These are phyloP conservation scores for Leptopilina drosophilae DNA, from an alignment of 2,888 invertebrate species.

Conservation along the genomic window DNA sequence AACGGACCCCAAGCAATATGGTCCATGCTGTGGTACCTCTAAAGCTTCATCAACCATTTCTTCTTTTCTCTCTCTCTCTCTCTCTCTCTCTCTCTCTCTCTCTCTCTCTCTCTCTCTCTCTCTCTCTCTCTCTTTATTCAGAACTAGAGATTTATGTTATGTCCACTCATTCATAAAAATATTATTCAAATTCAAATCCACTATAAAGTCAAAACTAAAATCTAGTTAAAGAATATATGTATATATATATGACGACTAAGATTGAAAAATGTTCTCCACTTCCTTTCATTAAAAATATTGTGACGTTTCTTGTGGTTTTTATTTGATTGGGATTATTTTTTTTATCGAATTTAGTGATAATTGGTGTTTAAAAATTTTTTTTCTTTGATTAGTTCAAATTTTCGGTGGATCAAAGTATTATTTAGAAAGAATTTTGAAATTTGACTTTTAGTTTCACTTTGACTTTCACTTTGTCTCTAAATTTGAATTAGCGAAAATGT, in stretches of 20 bases:
- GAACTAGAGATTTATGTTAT: constrained; percentile 73
- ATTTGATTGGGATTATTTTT: too few relatives aligned
- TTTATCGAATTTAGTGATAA: too few relatives aligned
- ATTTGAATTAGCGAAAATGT: too few relatives aligned
- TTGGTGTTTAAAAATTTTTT: too few relatives aligned
- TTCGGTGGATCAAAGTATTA: too few relatives aligned
- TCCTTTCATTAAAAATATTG: constrained; percentile 17
- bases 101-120: constrained; percentile 64
- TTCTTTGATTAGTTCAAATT: too few relatives aligned
- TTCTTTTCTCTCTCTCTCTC: constrained; percentile 57
- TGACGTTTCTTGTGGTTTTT: too few relatives aligned
- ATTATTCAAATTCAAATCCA: constrained; percentile 76
- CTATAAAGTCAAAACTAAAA: constrained; percentile 62
- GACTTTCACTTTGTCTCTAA: too few relatives aligned
- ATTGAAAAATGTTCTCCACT: constrained; percentile 39
- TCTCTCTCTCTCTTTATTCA: constrained; percentile 65
- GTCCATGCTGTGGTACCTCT: constrained; percentile 34
- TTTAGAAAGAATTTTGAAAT: too few relatives aligned
- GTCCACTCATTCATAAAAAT: constrained; percentile 76
- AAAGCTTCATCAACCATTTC: constrained; percentile 47
- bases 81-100: constrained; percentile 60
- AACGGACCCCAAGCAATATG: constrained; percentile 45
- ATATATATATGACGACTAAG: constrained; percentile 49
- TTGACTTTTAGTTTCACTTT: too few relatives aligned
- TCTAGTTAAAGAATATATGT: constrained; percentile 37